A percentile compares a stretch with the other conserved stretches of the same genome.
Evolutionary conservation across 2,888 invertebrate species (phyloP).

Genomic region (Epistrophella euchroma): DNA sequence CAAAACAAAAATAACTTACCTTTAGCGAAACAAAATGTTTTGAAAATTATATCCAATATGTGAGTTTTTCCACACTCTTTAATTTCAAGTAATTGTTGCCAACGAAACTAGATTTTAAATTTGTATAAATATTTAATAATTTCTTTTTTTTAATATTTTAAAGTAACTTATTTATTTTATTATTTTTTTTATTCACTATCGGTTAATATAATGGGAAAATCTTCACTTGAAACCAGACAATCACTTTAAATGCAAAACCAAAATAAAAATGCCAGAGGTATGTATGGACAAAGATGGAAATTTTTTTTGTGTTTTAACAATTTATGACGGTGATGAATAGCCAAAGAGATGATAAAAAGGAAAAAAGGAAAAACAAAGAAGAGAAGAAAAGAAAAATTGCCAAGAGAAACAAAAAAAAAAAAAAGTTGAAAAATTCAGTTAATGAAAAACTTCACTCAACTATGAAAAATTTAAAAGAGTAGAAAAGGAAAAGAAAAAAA

Average conservation of each 20-base stretch:
- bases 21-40: slow-evolving; percentile 30
- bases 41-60: slow-evolving; percentile 58
- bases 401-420: slow-evolving; percentile 22
- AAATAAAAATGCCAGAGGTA: slow-evolving; percentile 33
- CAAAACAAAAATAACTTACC: slow-evolving; percentile 47
- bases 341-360: slow-evolving; percentile 56
- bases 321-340: slow-evolving; percentile 66
- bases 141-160: slow-evolving; percentile 30
- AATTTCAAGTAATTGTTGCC: slow-evolving; percentile 28
- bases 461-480: slow-evolving; percentile 70
- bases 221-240: slow-evolving; percentile 68
- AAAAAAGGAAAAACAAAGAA: slow-evolving; percentile 36
- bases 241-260: slow-evolving; percentile 40
- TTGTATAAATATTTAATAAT: slow-evolving; percentile 18
- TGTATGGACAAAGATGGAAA: slow-evolving; percentile 57
- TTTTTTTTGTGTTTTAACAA: slow-evolving; percentile 21
- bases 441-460: slow-evolving; percentile 76
- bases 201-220: slow-evolving; percentile 49
- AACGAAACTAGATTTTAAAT: slow-evolving; percentile 11
- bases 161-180: slow-evolving; percentile 24
- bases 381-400: slow-evolving; percentile 16
- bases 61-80: slow-evolving; percentile 42
- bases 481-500: slow-evolving; percentile 49
- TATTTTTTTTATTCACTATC: slow-evolving; percentile 51
- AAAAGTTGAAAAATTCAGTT: slow-evolving; percentile 70